A percentile compares a stretch with the other conserved stretches of the same genome.
Evolutionary conservation across 2,888 invertebrate species (phyloP).

Genomic region (Orchesellides sinensis): DNA sequence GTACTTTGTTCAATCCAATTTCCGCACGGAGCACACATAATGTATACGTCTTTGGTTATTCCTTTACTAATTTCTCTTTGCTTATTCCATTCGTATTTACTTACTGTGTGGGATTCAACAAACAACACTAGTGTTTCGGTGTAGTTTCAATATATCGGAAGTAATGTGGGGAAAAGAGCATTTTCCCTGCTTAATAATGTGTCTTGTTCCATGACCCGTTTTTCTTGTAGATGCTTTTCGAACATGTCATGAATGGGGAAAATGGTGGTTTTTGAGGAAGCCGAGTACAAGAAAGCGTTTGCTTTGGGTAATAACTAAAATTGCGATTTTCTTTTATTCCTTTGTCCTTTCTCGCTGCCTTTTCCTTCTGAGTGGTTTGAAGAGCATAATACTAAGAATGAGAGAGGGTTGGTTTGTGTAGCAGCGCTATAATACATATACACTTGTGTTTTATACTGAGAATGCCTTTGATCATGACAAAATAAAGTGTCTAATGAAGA

Average conservation of each 20-base stretch:
- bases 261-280: neutral
- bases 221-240: neutral
- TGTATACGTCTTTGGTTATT: conserved; percentile 27
- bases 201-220: neutral
- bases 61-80: conserved; percentile 31
- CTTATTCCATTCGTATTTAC: neutral
- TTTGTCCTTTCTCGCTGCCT: neutral
- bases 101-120: neutral
- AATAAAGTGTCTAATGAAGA: conserved; percentile 27
- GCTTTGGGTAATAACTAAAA: conserved; percentile 6
- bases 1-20: conserved; percentile 47
- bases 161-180: too few species aligned
- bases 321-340: conserved; percentile 12
- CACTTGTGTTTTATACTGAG: neutral
- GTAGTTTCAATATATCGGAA: too few species aligned
- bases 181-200: neutral
- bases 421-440: neutral
- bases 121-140: neutral
- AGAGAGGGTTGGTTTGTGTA: neutral
- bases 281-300: neutral
- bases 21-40: too few species aligned
- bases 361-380: too few species aligned
- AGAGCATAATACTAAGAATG: too few species aligned
- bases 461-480: conserved; percentile 16
- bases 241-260: neutral